Evolutionary conservation across 2,888 invertebrate species (phyloP), one percentile per base, ranked within the genome.

Genomic region (Pyrrhia umbra): DNA sequence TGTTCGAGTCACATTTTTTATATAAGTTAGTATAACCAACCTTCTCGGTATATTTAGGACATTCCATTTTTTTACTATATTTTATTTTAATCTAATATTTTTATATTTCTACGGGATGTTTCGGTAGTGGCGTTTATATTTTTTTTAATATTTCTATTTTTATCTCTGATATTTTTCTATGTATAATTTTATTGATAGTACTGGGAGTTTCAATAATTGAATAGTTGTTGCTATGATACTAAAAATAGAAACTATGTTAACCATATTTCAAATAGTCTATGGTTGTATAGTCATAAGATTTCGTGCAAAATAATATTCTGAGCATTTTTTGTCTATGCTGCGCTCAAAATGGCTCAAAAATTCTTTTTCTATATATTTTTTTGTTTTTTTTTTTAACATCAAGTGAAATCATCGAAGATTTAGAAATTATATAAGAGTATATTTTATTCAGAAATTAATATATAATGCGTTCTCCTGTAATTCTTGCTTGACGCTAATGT

Each of bases 341-440:
- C 74, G 84, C 84, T 84, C 84, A 83, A 84, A 83, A 81, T 64
- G 56, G 83, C 83, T 84, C 82, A 79, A 83, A 76, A 74, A 30
- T 68, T 69, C 40, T 25, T 54, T 66, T 59, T 68, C 27, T 21
- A 52, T 45, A 37, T 51, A 27, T 70, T 51, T 59, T 52, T 59
- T 34, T 42, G 15, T 52, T 37, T 45, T 52, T 62, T 63, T 21
- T 18, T 59, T 69, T 40, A 61, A 16, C 2, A n/a, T n/a, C n/a
- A 68, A 64, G 54, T 51, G 45, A 77, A 81, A 70, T 83, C 79
- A 85, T 83, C 82, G 80, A 84, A 83, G 67, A 59, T 62, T 30
- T 69, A 73, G 58, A 68, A 40, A 57, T 70, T 71, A 60, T 65
- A 49, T 62, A 66, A 71, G 43, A 72, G 39, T 54, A 55, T 68